Conservation (phyloP, 2,888 invertebrate genomes). For the Rhabditoides inermis region DNA sequence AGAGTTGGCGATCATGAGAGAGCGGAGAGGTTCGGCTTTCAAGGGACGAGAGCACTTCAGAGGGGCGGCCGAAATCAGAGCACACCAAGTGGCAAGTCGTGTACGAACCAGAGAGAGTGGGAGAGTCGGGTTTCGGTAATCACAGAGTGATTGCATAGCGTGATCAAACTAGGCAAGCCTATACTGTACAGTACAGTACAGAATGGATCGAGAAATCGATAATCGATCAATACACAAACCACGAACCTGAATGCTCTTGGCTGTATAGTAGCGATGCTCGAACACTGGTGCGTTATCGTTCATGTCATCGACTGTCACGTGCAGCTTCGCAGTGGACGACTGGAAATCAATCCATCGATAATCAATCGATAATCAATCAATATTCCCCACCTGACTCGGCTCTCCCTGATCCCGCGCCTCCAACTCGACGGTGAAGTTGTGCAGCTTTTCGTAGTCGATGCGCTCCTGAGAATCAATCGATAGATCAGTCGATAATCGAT, state of each 20-base stretch:
- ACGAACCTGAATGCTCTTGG: constrained; percentile 32
- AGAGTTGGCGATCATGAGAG: no score
- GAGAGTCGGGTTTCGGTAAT: no score
- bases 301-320: constrained; percentile 22
- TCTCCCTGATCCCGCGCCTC: constrained; percentile 41
- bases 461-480: constrained; percentile 18
- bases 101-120: no score
- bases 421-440: constrained; percentile 36
- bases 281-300: constrained; percentile 46
- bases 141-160: no score
- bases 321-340: constrained; percentile 20
- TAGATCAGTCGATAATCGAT: background rate
- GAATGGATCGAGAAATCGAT: background rate
- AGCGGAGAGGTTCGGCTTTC: no score
- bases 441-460: constrained; percentile 43
- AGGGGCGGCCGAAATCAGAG: no score
- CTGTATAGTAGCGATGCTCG: constrained; percentile 30
- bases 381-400: constrained; percentile 27
- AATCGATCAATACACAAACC: background rate
- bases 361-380: no score
- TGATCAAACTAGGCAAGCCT: background rate
- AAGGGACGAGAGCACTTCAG: no score
- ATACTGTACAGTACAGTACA: background rate
- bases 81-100: no score
- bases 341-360: no score